Evolutionary conservation across 2,113 vertebrate species (phyloP).

Genomic region (Pedionomus torquatus): DNA sequence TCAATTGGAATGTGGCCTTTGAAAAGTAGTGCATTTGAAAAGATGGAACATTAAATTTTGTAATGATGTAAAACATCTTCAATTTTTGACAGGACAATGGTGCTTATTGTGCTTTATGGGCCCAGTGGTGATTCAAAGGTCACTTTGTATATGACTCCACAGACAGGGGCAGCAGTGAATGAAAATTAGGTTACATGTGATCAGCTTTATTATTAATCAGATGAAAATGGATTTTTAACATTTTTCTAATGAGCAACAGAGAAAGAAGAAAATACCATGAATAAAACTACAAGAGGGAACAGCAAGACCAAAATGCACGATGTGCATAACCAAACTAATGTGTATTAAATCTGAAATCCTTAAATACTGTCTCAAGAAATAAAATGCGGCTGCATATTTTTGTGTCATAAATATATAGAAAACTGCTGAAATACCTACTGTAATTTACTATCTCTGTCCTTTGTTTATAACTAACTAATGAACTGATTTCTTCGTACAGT

Average conservation of each 20-base stretch:
- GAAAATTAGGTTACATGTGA: constrained; percentile 99
- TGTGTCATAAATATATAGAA: constrained; percentile 72
- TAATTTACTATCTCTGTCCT: constrained; percentile 77
- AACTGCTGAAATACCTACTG: constrained; percentile 72
- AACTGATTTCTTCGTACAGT: constrained; percentile 72
- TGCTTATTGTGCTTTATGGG: constrained; percentile 96
- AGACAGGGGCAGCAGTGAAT: constrained; percentile 96
- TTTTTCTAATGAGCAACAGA: constrained; percentile 97
- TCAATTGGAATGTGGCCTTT: constrained; percentile 96
- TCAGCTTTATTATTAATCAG: constrained; percentile 99
- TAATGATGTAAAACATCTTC: constrained; percentile 98
- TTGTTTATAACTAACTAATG: constrained; percentile 81
- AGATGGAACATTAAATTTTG: constrained; percentile 93
- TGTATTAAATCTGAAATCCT: constrained; percentile 73
- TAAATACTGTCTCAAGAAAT: constrained; percentile 75
- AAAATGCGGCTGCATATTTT: constrained; percentile 71
- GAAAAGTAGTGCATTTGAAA: constrained; percentile 92
- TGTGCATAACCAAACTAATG: constrained; percentile 66
- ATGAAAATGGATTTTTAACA: constrained; percentile 99
- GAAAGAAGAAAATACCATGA: constrained; percentile 84
- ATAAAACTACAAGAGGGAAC: constrained; percentile 67
- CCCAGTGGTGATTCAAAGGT: constrained; percentile 96
- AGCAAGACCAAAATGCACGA: constrained; percentile 39
- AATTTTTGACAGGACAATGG: constrained; percentile 95
- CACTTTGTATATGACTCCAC: constrained; percentile 94